Evolutionary conservation across 2,888 invertebrate genomes (phyloP).

Genomic region (Steinernema hermaphroditum): DNA sequence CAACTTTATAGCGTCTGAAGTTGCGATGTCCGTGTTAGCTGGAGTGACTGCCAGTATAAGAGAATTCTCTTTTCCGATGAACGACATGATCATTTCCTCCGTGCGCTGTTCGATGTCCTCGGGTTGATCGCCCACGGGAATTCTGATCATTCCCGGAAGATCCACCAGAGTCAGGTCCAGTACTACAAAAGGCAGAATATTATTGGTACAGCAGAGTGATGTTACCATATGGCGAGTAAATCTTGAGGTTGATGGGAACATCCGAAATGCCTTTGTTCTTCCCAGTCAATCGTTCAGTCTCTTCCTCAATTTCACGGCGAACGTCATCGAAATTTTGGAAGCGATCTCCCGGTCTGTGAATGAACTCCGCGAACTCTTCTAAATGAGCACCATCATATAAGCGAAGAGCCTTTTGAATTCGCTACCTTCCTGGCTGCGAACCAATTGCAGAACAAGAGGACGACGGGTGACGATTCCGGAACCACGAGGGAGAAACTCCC

Average conservation of each 20-base stretch:
- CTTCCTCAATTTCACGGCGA: constrained; percentile 90
- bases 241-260: not conserved
- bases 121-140: not conserved
- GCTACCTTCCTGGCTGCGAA: too few relatives aligned
- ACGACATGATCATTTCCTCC: constrained; percentile 7
- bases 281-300: constrained; percentile 95
- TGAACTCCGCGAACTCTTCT: constrained; percentile 97
- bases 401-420: too few relatives aligned
- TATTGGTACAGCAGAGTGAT: not conserved
- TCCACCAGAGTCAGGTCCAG: not conserved
- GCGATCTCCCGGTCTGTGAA: constrained; percentile 95
- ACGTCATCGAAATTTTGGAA: constrained; percentile 88
- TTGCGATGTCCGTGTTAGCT: constrained; percentile 26
- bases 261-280: constrained; percentile 86
- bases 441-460: constrained; percentile 68
- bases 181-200: not conserved
- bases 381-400: too few relatives aligned
- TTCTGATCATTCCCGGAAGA: not conserved
- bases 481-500: constrained; percentile 65
- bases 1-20: constrained; percentile 26
- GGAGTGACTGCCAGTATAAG: constrained; percentile 31
- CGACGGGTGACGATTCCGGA: constrained; percentile 70
- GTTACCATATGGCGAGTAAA: not conserved
- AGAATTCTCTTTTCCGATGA: constrained; percentile 28
- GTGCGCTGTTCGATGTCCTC: not conserved